Percentiles rank a stretch among this genome's conserved stretches.
These are phyloP conservation scores for Bugula neritina DNA, from an alignment of 2,888 invertebrate species.

Conservation along the genomic window DNA sequence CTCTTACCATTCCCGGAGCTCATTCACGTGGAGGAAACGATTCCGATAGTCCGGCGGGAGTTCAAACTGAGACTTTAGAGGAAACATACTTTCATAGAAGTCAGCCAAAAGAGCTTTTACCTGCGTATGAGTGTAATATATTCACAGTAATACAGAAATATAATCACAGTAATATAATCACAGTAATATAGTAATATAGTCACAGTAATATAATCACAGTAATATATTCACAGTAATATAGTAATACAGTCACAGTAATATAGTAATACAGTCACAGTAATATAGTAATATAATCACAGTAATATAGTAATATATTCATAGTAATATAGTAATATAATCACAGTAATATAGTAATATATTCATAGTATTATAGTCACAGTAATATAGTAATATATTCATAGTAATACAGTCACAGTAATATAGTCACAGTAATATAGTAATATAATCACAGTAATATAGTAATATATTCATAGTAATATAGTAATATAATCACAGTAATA, in stretches of 20 bases:
- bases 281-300: neutral
- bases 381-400: neutral
- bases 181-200: neutral
- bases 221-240: neutral
- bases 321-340: neutral
- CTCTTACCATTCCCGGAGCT: slow-evolving; percentile 58
- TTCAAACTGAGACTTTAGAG: slow-evolving; percentile 67
- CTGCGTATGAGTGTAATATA: slow-evolving; percentile 30
- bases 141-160: neutral
- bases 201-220: neutral
- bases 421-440: neutral
- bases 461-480: neutral
- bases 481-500: neutral
- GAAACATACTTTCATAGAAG: slow-evolving; percentile 70
- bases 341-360: neutral
- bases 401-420: neutral
- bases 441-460: neutral
- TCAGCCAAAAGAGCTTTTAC: slow-evolving; percentile 67
- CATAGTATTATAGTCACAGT: neutral
- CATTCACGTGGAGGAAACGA: slow-evolving; percentile 61
- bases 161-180: neutral
- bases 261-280: neutral
- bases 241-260: neutral
- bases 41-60: slow-evolving; percentile 66
- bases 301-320: neutral